phyloP scores from a whole-genome alignment of 2,113 vertebrate species.

The Gracilinanus agilis region DNA sequence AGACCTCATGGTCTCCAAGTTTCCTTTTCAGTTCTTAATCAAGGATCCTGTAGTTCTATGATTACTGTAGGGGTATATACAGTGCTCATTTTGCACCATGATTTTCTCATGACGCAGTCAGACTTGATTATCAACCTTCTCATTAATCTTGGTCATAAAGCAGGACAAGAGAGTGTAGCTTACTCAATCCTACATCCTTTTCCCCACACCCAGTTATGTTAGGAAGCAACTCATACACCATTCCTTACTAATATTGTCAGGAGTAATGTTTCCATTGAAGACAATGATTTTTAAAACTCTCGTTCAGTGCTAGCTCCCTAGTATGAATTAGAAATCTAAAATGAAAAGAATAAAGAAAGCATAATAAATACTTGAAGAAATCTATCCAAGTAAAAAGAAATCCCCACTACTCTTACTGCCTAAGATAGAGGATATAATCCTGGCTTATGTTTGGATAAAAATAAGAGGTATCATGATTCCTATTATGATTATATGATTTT shows the following conservation, averaged over 20 bases:
- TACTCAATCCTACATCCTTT: neutral
- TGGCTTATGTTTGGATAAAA: slow-evolving; percentile 21
- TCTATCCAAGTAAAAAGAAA: slow-evolving; percentile 26
- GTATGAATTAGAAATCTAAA: slow-evolving; percentile 16
- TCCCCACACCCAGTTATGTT: neutral
- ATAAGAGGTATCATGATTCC: slow-evolving; percentile 6
- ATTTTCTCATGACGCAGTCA: neutral
- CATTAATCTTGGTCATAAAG: neutral
- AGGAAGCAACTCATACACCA: neutral
- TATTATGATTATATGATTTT: neutral
- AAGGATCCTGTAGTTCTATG: neutral
- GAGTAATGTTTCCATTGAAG: slow-evolving; percentile 24
- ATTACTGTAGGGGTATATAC: neutral
- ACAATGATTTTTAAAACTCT: slow-evolving; percentile 29
- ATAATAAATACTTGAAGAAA: slow-evolving; percentile 40
- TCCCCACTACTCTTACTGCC: neutral
- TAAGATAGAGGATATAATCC: slow-evolving; percentile 10
- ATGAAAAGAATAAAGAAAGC: slow-evolving; percentile 38
- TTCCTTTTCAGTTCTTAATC: neutral
- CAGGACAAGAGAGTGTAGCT: neutral
- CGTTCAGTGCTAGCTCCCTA: slow-evolving; percentile 30
- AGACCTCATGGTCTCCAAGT: neutral
- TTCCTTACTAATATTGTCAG: slow-evolving; percentile 20
- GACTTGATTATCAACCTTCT: neutral
- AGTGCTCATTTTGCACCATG: neutral